Percentiles rank a stretch among this genome's conserved stretches.
phyloP scores from a whole-genome alignment of 2,797 vertebrate genomes.

The Sternotherus odoratus region DNA sequence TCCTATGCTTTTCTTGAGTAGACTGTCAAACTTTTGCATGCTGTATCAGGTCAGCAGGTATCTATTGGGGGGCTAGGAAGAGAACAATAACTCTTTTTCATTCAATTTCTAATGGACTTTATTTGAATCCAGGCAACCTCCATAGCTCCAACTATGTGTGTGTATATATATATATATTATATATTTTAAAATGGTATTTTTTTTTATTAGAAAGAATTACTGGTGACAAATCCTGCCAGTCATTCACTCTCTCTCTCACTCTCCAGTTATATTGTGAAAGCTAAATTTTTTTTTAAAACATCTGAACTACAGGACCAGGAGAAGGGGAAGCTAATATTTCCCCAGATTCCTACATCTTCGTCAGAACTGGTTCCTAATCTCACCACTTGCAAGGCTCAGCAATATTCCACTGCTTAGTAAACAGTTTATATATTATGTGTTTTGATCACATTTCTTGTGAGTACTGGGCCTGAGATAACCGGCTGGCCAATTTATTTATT shows the following conservation, averaged over 20 bases:
- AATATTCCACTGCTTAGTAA: neutral
- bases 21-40: neutral
- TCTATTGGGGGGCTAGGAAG: neutral
- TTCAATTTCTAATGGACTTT: neutral
- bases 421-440: rapidly evolving
- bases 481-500: neutral
- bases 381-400: rapidly evolving
- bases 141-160: neutral
- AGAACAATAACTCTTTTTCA: neutral
- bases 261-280: neutral
- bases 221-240: neutral
- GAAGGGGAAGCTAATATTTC: neutral
- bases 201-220: neutral
- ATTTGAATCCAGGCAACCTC: neutral
- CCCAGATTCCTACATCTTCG: neutral
- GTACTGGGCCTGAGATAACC: neutral
- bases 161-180: too few relatives aligned
- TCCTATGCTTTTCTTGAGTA: neutral
- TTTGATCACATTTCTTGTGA: neutral
- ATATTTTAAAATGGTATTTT: neutral
- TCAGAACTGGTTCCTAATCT: neutral
- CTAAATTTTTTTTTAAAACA: too few relatives aligned
- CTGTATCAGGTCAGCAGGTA: neutral
- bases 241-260: neutral
- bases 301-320: rapidly evolving